Percentiles rank a stretch among this genome's conserved stretches.
Evolutionary conservation across 2,113 vertebrate species (phyloP).

Genomic region (Lepus timidus): DNA sequence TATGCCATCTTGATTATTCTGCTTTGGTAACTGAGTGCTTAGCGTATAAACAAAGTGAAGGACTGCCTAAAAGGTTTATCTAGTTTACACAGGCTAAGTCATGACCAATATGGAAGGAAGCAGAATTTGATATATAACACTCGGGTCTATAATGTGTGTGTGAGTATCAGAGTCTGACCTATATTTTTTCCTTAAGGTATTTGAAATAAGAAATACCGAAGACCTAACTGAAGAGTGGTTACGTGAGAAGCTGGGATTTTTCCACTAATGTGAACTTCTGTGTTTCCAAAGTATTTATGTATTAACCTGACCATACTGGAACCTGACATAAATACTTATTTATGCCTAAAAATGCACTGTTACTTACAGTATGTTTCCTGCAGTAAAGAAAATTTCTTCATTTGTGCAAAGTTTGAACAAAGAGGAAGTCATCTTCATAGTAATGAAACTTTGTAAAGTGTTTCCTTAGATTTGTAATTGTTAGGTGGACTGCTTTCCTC

Average conservation of each 20-base stretch:
- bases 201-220: slow-evolving; percentile 98
- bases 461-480: slow-evolving; percentile 86
- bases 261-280: slow-evolving; percentile 91
- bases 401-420: slow-evolving; percentile 87
- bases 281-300: slow-evolving; percentile 86
- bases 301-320: slow-evolving; percentile 89
- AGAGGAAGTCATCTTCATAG: slow-evolving; percentile 88
- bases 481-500: slow-evolving; percentile 87
- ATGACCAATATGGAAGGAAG: slow-evolving; percentile 28
- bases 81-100: slow-evolving; percentile 31
- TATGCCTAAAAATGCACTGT: slow-evolving; percentile 89
- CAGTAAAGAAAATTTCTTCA: slow-evolving; percentile 81
- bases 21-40: slow-evolving; percentile 26
- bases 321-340: slow-evolving; percentile 88
- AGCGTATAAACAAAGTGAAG: slow-evolving; percentile 19
- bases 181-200: slow-evolving; percentile 90
- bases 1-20: slow-evolving; percentile 26
- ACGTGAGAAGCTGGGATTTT: slow-evolving; percentile 96
- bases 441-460: slow-evolving; percentile 87
- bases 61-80: not conserved
- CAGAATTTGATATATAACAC: slow-evolving; percentile 49
- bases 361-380: slow-evolving; percentile 88
- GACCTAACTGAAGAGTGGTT: slow-evolving; percentile 99
- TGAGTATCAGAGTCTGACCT: slow-evolving; percentile 19
- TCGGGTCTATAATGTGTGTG: not conserved